Evolutionary conservation across 2,888 invertebrate genomes (phyloP).

Genomic region (Noctua comes): DNA sequence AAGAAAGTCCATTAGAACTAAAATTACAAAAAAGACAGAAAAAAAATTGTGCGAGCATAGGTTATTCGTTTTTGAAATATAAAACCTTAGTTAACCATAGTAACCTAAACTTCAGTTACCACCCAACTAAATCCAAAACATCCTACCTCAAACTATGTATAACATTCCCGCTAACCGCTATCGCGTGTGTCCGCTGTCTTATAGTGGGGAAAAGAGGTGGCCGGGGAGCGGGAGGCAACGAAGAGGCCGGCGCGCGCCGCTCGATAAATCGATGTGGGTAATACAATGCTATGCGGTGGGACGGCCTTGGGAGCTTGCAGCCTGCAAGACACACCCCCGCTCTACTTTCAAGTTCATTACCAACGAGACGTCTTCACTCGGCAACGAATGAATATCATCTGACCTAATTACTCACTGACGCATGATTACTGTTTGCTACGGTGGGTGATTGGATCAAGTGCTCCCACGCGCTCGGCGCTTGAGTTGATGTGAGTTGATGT

Average conservation of each 20-base stretch:
- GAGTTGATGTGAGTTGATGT: conserved; percentile 52
- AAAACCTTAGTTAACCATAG: background rate
- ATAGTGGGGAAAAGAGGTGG: conserved; percentile 75
- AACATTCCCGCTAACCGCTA: conserved; percentile 50
- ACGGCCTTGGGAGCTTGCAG: conserved; percentile 87
- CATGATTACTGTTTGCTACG: conserved; percentile 42
- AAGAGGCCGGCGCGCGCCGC: conserved; percentile 87
- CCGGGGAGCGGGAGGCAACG: conserved; percentile 73
- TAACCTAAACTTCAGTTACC: background rate
- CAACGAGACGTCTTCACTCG: conserved; percentile 77
- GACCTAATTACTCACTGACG: conserved; percentile 55
- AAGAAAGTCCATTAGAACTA: background rate
- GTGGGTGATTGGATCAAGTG: conserved; percentile 43
- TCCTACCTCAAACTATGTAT: conserved; percentile 1
- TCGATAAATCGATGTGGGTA: conserved; percentile 89
- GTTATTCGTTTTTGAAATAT: background rate
- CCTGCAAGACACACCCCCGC: conserved; percentile 88
- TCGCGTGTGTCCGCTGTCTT: conserved; percentile 67
- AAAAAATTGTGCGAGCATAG: background rate
- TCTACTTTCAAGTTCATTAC: conserved; percentile 88
- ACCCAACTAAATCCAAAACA: background rate
- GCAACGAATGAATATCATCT: conserved; percentile 68
- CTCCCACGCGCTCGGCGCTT: conserved; percentile 63
- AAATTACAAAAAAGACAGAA: background rate
- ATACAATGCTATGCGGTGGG: conserved; percentile 85